Evolutionary conservation across 2,113 vertebrate species (phyloP).

Genomic region (Mus pahari): DNA sequence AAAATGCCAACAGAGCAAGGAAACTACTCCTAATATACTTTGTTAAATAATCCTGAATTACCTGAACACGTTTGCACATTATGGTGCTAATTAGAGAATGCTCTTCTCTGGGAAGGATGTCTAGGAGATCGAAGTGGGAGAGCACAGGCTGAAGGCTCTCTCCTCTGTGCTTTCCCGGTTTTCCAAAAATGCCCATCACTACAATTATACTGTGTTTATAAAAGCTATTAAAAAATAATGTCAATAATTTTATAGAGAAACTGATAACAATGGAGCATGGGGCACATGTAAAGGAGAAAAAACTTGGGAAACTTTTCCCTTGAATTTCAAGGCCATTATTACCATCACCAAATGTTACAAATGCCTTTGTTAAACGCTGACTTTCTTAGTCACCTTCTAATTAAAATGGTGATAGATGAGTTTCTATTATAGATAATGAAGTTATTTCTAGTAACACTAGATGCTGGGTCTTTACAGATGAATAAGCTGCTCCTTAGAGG

Average conservation of each 20-base stretch:
- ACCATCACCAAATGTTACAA: neutral
- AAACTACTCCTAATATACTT: neutral
- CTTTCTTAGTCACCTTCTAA: conserved; percentile 53
- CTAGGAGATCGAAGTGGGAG: neutral
- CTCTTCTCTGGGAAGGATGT: neutral
- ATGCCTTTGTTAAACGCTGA: conserved; percentile 10
- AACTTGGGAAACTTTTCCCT: conserved; percentile 20
- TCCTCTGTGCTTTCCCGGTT: neutral
- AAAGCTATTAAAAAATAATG: conserved; percentile 2
- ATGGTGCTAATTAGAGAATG: neutral
- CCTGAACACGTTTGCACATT: neutral
- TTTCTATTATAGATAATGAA: conserved; percentile 53
- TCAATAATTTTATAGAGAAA: conserved; percentile 4
- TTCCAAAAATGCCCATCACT: conserved; percentile 11
- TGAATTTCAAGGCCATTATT: conserved; percentile 28
- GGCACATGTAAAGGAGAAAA: neutral
- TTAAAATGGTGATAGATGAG: conserved; percentile 59
- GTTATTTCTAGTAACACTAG: conserved; percentile 62
- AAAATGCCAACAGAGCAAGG: neutral
- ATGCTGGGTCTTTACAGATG: neutral
- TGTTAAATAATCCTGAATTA: neutral
- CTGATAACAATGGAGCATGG: neutral
- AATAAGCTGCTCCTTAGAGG: neutral
- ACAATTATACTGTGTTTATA: neutral
- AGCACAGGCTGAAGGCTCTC: neutral